phyloP scores from a whole-genome alignment of 1,140 invertebrate species.

The Lerema accius region DNA sequence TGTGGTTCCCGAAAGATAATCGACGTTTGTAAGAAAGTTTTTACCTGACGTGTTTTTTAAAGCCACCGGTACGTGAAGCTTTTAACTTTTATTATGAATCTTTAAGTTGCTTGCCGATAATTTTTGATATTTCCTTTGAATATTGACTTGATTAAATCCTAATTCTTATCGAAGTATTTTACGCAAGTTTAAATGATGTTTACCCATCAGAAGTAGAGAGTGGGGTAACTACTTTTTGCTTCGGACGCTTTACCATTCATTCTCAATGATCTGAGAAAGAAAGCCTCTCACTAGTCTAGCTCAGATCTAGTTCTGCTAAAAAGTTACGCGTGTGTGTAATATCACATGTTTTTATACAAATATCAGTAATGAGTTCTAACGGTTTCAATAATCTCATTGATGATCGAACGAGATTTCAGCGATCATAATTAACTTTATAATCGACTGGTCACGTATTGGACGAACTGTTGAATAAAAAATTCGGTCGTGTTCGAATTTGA shows the following conservation, averaged over 20 bases:
- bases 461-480: background rate
- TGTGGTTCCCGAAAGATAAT: constrained; percentile 44
- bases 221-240: constrained; percentile 10
- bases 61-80: constrained; percentile 58
- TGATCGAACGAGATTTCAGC: background rate
- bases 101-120: background rate
- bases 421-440: background rate
- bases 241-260: constrained; percentile 43
- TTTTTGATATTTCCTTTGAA: background rate
- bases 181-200: too few species aligned
- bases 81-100: constrained; percentile 34
- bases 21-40: too few species aligned
- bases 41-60: constrained; percentile 44
- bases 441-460: background rate
- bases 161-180: too few species aligned
- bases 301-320: constrained; percentile 17
- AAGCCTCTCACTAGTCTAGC: constrained; percentile 38
- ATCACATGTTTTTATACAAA: constrained; percentile 20
- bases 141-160: too few species aligned
- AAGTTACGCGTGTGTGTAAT: constrained; percentile 13
- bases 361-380: constrained; percentile 24
- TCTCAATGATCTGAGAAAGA: constrained; percentile 37
- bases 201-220: too few species aligned
- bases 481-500: background rate
- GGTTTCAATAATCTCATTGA: constrained; percentile 13